phyloP scores from a whole-genome alignment of 2,888 invertebrate species.

The Cerastis leucographa region DNA sequence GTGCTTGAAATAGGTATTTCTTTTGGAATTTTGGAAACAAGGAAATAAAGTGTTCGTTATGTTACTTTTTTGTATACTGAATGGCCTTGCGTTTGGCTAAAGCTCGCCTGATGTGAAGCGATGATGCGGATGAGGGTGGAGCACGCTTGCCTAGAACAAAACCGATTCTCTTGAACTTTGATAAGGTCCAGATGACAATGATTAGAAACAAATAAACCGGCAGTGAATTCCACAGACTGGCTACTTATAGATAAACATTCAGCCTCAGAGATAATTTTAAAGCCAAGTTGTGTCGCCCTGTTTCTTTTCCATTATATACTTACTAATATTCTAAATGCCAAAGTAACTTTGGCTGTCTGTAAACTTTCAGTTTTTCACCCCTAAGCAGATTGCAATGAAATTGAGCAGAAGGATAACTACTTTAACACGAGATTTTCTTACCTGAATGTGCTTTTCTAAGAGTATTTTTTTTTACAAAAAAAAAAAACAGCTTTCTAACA shows the following conservation, averaged over 20 bases:
- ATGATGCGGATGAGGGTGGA: too few species aligned
- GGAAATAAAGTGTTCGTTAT: neutral
- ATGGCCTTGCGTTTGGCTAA: too few species aligned
- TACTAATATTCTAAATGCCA: neutral
- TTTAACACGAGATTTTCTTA: neutral
- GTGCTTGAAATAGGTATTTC: neutral
- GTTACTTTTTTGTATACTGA: neutral
- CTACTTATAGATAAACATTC: neutral
- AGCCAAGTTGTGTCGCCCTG: neutral
- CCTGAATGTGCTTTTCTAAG: neutral
- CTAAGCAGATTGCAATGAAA: neutral
- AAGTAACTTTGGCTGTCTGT: neutral
- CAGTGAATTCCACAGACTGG: too few species aligned
- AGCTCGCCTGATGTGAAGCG: too few species aligned
- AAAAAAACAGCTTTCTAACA: slow-evolving; percentile 5
- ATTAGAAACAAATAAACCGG: too few species aligned
- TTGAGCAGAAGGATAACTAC: neutral
- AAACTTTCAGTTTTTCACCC: neutral
- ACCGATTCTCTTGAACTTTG: too few species aligned
- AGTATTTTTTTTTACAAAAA: slow-evolving; percentile 4
- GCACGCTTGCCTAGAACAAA: too few species aligned
- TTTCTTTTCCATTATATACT: neutral
- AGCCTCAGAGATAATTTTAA: neutral
- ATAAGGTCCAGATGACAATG: too few species aligned
- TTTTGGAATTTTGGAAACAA: neutral